phyloP scores from a whole-genome alignment of 2,113 vertebrate genomes.

The Silurus glanis region DNA sequence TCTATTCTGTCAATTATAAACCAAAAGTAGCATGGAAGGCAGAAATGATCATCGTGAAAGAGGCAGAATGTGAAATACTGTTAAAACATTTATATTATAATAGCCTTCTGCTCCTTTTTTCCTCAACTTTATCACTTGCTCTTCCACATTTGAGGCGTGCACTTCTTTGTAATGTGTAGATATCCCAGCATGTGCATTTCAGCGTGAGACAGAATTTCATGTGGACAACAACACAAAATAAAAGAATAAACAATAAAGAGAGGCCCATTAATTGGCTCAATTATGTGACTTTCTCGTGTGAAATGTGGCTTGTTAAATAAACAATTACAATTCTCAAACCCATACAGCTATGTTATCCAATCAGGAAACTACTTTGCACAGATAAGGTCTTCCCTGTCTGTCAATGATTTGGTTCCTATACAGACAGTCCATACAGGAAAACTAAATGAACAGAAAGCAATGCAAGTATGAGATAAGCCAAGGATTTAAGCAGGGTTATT shows the following conservation, averaged over 20 bases:
- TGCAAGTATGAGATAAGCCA: conserved; percentile 3
- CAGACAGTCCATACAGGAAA: neutral
- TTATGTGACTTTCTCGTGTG: neutral
- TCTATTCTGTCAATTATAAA: neutral
- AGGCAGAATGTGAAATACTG: neutral
- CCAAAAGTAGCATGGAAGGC: neutral
- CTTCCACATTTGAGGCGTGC: neutral
- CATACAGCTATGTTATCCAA: neutral
- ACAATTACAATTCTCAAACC: neutral
- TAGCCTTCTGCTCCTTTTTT: neutral
- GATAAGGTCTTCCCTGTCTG: neutral
- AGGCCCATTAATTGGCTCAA: neutral
- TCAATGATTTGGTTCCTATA: neutral
- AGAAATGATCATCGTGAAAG: neutral
- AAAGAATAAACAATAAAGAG: neutral
- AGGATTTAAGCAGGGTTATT: conserved; percentile 22
- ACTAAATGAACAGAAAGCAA: conserved; percentile 24
- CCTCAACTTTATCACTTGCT: neutral
- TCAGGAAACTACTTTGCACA: neutral
- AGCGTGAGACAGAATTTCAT: neutral
- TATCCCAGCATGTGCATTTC: neutral
- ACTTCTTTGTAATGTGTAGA: neutral
- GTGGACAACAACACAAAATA: neutral
- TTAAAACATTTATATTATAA: neutral
- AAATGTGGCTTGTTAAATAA: neutral